Base-by-base conservation (phyloP, 2,888 invertebrate species). In the Meliscaeva auricollis region DNA sequence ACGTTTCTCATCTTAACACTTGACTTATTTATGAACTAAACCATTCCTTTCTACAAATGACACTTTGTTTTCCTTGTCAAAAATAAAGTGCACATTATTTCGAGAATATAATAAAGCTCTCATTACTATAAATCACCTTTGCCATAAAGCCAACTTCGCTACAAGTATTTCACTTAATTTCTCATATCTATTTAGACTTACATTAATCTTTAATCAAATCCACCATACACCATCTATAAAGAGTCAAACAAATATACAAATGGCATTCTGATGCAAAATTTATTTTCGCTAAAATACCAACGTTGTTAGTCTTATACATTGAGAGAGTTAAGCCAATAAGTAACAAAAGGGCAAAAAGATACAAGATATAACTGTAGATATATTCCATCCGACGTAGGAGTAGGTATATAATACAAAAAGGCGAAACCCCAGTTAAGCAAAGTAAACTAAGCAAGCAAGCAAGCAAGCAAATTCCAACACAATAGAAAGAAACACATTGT, bases 381-480 rank as follows among this genome's bases (percentile, higher is more conserved):
- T 56, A 46, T 44, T 5, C 11, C 15, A 44, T n/a, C n/a, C n/a
- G 26, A 60, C 20, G 44, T 5, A 15, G 2, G 15, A 15, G 9
- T 15, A 17, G 3, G 7, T 38, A 44, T 20, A 46, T 30, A 64
- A 56, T 54, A 75, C 32, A 75, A 58, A 69, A 48, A 70, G 54
- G 54, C 22, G 50, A 66, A 50, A n/a, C 66, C 50, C 35, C 5
- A 50, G 22, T 22, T 2, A 50, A 2, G 3, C 2, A 26, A 26
- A 26, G 26, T 4, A 26, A 26, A n/a, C n/a, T n/a, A n/a, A n/a
- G n/a, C n/a, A 26, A 38, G 26, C 17, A 46, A 46, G 46, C 75
- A 48, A 77, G 17, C 32, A 50, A 77, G 58, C 50, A 58, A 68
- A 44, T 38, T 66, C 35, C 48, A 38, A 50, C 46, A 75, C 62